Percentiles rank a stretch among this genome's conserved stretches.
Evolutionary conservation across 2,113 vertebrate genomes (phyloP).

Genomic region (Cochlearius cochlearius): DNA sequence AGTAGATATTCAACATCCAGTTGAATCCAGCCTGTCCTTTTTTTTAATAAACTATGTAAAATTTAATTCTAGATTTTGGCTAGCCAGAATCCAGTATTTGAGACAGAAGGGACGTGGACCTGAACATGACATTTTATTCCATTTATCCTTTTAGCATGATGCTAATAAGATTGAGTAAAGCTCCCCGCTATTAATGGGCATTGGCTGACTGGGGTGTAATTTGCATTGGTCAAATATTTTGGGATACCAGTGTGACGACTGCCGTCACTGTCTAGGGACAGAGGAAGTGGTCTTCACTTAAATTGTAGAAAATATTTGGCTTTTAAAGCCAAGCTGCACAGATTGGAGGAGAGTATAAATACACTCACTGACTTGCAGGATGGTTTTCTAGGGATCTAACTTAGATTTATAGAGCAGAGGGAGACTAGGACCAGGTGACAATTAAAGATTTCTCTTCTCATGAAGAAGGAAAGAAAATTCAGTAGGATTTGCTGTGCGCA

Average conservation of each 20-base stretch:
- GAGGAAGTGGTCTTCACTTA: not conserved
- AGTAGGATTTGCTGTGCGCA: not conserved
- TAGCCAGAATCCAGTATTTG: not conserved
- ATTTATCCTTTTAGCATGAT: not conserved
- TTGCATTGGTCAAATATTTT: not conserved
- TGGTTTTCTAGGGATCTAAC: not conserved
- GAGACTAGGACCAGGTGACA: not conserved
- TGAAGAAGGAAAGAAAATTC: not conserved
- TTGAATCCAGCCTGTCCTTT: not conserved
- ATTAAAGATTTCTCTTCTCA: not conserved
- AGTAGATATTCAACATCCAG: not conserved
- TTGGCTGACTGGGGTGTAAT: not conserved
- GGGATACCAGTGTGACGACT: not conserved
- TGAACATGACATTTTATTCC: not conserved
- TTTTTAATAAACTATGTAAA: fast-evolving
- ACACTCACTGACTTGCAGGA: not conserved
- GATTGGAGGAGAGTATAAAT: not conserved
- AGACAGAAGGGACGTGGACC: not conserved
- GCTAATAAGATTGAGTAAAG: not conserved
- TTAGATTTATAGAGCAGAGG: not conserved
- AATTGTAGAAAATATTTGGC: not conserved
- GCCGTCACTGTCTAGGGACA: not conserved
- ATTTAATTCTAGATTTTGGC: not conserved
- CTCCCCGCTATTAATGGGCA: not conserved
- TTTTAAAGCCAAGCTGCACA: not conserved